Base-by-base conservation (phyloP, 2,797 vertebrate genomes). In the Cuniculus paca region DNA sequence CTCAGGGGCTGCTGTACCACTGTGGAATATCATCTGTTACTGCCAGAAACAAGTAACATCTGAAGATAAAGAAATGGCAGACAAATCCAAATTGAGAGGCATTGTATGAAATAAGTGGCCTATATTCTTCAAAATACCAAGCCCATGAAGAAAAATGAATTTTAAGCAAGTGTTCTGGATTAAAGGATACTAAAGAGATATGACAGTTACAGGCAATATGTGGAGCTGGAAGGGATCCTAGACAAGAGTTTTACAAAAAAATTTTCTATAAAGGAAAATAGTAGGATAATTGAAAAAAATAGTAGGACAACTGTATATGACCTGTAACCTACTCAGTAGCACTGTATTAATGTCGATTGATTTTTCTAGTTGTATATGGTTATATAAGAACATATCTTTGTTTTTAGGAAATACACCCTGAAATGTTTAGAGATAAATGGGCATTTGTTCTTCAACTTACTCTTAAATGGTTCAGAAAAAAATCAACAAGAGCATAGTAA, bases 101-200 rank as follows among this genome's bases (percentile, higher is more conserved):
- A 84, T 20, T 79, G n/a, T 72, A 1, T 75, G 85, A 90, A 97
- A 74, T 26, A 86, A 70, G 68, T 87, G 68, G 2, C 75, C 48
- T 78, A 52, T 34, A n/a, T 24, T 82, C 52, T 89, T 93, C 63
- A 85, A 93, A 96, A 94, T 78, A 50, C 50, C 26, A 65, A 88
- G 79, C 42, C 34, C 42, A 60, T 39, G 24, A 80, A 85, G 81
- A 90, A 63, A 17, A 90, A 42, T 78, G 83, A 61, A 70, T 70
- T 60, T 92, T 58, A 36, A 90, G 16, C 36, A 95, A 90, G 42
- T n/a, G 39, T 75, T 92, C 34, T 61, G 79, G 68, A 48, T 78
- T 16, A 74, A 89, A 88, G 39, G 68, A 60, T 63, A 82, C 39
- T 45, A 28, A 39, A 91, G 24, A 85, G 48, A 26, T 6, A n/a